Percentiles rank a stretch among this genome's conserved stretches.
Evolutionary conservation across 1,140 invertebrate species (phyloP).

Genomic region (Zaprionus gabonicus): DNA sequence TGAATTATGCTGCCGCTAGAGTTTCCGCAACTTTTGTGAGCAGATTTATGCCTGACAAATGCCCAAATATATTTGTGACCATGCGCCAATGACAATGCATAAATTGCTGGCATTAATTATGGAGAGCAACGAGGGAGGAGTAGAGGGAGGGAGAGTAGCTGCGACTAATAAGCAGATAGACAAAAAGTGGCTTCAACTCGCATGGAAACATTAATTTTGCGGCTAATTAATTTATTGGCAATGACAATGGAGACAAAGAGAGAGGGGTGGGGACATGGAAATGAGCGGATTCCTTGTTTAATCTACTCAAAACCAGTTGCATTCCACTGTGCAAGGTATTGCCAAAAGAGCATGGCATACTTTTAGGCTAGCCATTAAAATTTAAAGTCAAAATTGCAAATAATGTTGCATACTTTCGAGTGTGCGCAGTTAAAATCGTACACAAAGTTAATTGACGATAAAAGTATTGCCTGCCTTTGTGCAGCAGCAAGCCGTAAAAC

Average conservation of each 20-base stretch:
- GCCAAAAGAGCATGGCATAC: neutral
- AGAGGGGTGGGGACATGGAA: neutral
- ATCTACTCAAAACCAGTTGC: neutral
- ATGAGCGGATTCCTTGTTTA: neutral
- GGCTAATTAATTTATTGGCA: constrained; percentile 66
- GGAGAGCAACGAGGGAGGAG: neutral
- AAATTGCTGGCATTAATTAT: constrained; percentile 70
- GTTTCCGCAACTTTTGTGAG: constrained; percentile 17
- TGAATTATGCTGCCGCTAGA: constrained; percentile 58
- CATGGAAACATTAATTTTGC: constrained; percentile 67
- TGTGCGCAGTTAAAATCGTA: neutral
- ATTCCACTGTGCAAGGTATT: neutral
- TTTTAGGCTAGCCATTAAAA: neutral
- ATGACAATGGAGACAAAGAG: neutral
- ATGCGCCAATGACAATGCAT: constrained; percentile 63
- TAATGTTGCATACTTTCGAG: constrained; percentile 2
- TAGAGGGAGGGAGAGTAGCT: neutral
- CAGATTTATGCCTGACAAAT: constrained; percentile 66
- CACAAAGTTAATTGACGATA: neutral
- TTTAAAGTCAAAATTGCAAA: neutral
- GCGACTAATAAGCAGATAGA: constrained; percentile 57
- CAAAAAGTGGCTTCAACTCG: constrained; percentile 35
- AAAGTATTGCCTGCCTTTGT: constrained; percentile 38
- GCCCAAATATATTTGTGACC: constrained; percentile 46
- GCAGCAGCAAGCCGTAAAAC: constrained; percentile 10